These are phyloP conservation scores for Hippocampus barbouri DNA, from an alignment of 2,113 vertebrate species.

Conservation along the genomic window DNA sequence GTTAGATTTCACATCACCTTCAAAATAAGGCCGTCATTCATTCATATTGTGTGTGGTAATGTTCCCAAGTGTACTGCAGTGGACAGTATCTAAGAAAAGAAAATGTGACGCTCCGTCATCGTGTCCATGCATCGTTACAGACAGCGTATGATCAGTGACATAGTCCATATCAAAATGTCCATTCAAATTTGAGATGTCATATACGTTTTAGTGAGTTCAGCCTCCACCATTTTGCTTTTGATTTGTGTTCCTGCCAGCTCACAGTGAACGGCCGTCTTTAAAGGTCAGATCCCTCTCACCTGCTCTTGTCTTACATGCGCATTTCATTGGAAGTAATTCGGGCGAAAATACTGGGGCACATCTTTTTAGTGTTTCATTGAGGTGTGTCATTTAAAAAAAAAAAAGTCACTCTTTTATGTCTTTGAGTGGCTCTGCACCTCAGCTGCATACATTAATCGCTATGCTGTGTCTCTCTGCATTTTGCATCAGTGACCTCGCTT, in stretches of 20 bases:
- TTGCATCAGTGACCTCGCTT: slow-evolving; percentile 42
- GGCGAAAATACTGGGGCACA: slow-evolving; percentile 17
- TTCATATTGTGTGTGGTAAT: background rate
- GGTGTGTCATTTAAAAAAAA: slow-evolving; percentile 33
- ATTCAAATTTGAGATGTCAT: background rate
- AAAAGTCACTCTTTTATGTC: slow-evolving; percentile 44
- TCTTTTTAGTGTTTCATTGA: slow-evolving; percentile 40
- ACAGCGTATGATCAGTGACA: background rate
- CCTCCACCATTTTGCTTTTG: background rate
- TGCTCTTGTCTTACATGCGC: slow-evolving; percentile 14
- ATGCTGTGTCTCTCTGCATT: slow-evolving; percentile 31
- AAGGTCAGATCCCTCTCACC: slow-evolving; percentile 60
- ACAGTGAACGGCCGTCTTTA: slow-evolving; percentile 41
- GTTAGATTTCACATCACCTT: background rate
- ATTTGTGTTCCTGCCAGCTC: slow-evolving; percentile 36
- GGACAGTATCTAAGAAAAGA: background rate
- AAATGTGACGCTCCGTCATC: background rate
- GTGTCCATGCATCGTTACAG: no score
- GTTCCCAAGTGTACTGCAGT: background rate
- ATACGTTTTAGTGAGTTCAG: background rate
- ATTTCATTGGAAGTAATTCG: background rate
- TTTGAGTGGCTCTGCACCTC: slow-evolving; percentile 31
- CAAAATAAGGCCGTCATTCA: background rate
- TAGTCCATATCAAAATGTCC: background rate
- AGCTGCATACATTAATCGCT: slow-evolving; percentile 49